Evolutionary conservation across 2,888 invertebrate species (phyloP), one percentile per base, ranked within the genome.

Genomic region (Nymphalis c-album): DNA sequence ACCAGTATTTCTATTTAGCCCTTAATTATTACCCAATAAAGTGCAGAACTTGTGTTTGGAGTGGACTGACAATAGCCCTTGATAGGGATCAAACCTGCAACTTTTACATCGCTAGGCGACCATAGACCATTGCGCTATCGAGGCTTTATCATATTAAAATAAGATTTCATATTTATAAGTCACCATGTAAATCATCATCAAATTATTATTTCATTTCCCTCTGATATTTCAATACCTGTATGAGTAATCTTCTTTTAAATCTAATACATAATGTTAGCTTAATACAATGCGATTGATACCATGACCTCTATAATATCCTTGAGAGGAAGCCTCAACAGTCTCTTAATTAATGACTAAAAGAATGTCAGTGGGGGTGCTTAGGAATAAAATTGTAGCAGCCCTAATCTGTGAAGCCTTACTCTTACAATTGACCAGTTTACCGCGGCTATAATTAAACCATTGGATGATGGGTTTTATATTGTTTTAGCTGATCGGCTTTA

Each of bases 351-450:
- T n/a, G 31, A 46, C 46, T 35, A 35, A 60, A 61, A 70, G 57
- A 45, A 61, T 70, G 63, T 45, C 70, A 61, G 50, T 20, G 7
- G 17, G 17, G 48, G 47, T 59, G 62, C 63, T 67, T 55, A 60
- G 70, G 60, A 64, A 61, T 64, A 64, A 67, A 70, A 51, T 67
- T 60, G 64, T 45, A 59, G 53, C 48, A 63, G 62, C 67, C 48
- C 46, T 71, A 71, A 71, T 71, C 71, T 67, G 47, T 53, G 71
- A 71, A 71, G 64, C 69, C 71, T 26, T 55, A 64, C 45, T 59
- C 22, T 18, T 17, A 55, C 53, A 55, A 55, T 55, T 55, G 53
- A 31, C 53, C 17, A 61, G 48, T 61, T 17, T 48, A 48, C 58
- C 8, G 40, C 35, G 35, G 48, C 66, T 58, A 51, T 40, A 40